Evolutionary conservation across 2,888 invertebrate species (phyloP), one percentile per base, ranked within the genome.

Genomic region (Euplagia quadripunctaria): DNA sequence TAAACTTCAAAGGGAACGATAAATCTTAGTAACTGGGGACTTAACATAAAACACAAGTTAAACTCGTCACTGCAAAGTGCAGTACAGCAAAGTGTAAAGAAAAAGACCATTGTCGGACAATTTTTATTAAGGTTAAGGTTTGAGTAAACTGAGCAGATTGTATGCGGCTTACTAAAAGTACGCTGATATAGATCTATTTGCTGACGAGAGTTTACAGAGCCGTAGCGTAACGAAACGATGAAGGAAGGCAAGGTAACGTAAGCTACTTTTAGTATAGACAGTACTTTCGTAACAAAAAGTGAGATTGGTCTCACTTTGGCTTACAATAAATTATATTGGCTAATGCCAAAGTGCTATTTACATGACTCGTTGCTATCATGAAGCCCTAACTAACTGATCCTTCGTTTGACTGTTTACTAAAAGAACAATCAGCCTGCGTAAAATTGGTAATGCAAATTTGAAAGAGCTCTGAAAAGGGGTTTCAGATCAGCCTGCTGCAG

Each of bases 11-110:
- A 79, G 79, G 72, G 76, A 81, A 73, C 73, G 69, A 82, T 82
- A 81, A 82, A 81, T 83, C 82, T 81, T 80, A 66, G 81, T 81
- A 82, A 82, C 83, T 79, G 78, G 76, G 75, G 82, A 76, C 82
- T 82, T 83, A 81, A 83, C 82, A 74, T 83, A 83, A 83, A 83
- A 83, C 79, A 80, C 77, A 82, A 83, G 83, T 83, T 82, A 75
- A 81, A 82, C 76, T 83, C 74, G 82, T 81, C 82, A 86, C 80
- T 84, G 85, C 79, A 83, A 79, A 81, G 80, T 82, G 82, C 82
- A 82, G 72, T 83, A 82, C 75, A 78, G 63, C 67, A 64, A 66
- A 76, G 78, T 65, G 58, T 64, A 85, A 80, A 77, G 65, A 84
- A 87, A 81, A 85, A 80, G 82, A 76, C 78, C 71, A n/a, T 17